Conservation (phyloP, 2,888 invertebrate species). For the Nymphalis polychloros region DNA sequence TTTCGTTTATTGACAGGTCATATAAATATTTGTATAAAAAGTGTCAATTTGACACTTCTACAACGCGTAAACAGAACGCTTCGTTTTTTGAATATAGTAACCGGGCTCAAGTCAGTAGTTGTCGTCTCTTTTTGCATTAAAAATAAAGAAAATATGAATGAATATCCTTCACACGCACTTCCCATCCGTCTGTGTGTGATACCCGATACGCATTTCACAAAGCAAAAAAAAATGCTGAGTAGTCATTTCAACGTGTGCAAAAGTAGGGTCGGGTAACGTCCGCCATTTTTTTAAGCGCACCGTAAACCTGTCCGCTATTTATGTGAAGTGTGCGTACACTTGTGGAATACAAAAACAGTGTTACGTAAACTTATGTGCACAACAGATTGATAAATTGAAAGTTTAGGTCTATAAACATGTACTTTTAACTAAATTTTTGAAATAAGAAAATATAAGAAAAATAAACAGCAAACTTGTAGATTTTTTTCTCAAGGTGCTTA, state of each 20-base stretch:
- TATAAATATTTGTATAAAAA: too few species aligned
- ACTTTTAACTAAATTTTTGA: too few species aligned
- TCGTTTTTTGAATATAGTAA: too few species aligned
- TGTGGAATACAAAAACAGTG: conserved; percentile 27
- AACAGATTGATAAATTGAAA: conserved; percentile 12
- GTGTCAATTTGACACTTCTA: too few species aligned
- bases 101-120: too few species aligned
- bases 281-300: conserved; percentile 42
- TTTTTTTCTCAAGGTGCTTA: too few species aligned
- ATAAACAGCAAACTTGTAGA: too few species aligned
- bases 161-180: neutral
- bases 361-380: conserved; percentile 5
- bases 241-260: conserved; percentile 46
- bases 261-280: conserved; percentile 44
- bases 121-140: too few species aligned
- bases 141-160: neutral
- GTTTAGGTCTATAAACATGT: too few species aligned
- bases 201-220: conserved; percentile 15
- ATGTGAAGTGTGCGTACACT: conserved; percentile 29
- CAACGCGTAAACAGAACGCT: too few species aligned
- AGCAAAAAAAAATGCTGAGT: conserved; percentile 51
- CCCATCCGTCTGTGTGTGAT: conserved; percentile 11
- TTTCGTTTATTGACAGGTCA: too few species aligned
- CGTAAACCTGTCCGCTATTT: conserved; percentile 34
- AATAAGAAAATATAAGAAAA: too few species aligned